A percentile compares a stretch with the other conserved stretches of the same genome.
Evolutionary conservation across 2,113 vertebrate genomes (phyloP).

Genomic region (Pangasianodon gigas): DNA sequence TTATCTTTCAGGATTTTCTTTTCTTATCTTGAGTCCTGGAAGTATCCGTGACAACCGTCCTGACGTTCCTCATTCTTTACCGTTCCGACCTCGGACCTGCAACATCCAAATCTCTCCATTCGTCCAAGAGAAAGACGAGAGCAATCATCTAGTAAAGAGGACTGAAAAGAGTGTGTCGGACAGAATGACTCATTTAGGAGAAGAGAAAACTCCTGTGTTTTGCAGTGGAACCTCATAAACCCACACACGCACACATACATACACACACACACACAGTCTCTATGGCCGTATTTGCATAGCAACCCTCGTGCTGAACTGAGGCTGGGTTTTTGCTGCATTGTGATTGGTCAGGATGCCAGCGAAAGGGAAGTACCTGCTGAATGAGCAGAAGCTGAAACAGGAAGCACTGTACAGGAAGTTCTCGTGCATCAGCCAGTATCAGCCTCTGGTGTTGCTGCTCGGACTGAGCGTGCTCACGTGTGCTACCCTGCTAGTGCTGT

Average conservation of each 20-base stretch:
- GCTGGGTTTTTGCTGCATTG: conserved; percentile 40
- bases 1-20: conserved; percentile 36
- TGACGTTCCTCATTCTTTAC: background rate
- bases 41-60: conserved; percentile 37
- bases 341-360: conserved; percentile 83
- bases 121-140: background rate
- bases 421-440: conserved; percentile 88
- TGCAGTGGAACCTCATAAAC: conserved; percentile 41
- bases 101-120: background rate
- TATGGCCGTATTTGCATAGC: conserved; percentile 36
- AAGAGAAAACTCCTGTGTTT: conserved; percentile 54
- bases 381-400: conserved; percentile 81
- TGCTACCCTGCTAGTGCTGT: conserved; percentile 73
- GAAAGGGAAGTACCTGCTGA: conserved; percentile 93
- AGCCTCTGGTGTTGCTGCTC: conserved; percentile 85
- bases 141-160: conserved; percentile 51
- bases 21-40: background rate
- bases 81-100: background rate
- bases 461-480: conserved; percentile 80
- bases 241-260: background rate
- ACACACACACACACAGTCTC: background rate
- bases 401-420: conserved; percentile 89
- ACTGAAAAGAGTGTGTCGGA: conserved; percentile 40
- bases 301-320: conserved; percentile 17
- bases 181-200: conserved; percentile 33